Evolutionary conservation across 2,888 invertebrate genomes (phyloP).

Genomic region (Ditylenchus weischeri): DNA sequence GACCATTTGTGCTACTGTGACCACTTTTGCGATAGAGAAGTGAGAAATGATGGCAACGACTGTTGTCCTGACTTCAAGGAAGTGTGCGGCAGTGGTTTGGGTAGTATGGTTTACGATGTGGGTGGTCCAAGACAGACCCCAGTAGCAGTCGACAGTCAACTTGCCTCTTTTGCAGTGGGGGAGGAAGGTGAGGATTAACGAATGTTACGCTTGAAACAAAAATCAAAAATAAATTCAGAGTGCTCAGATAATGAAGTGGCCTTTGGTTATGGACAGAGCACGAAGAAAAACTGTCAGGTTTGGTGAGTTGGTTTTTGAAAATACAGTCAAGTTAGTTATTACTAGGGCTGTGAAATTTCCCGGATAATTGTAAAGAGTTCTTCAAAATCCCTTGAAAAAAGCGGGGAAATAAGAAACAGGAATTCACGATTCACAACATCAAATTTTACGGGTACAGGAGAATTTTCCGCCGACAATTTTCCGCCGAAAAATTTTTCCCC

Average conservation of each 20-base stretch:
- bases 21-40: slow-evolving; percentile 77
- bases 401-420: no score
- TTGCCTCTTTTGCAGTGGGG: slow-evolving; percentile 6
- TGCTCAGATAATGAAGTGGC: slow-evolving; percentile 46
- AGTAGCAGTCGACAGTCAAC: not conserved
- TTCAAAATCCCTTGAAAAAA: no score
- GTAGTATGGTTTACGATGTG: not conserved
- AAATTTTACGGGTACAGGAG: no score
- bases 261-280: slow-evolving; percentile 59
- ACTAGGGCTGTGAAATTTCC: no score
- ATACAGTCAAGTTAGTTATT: not conserved
- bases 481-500: no score
- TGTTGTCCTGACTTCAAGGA: slow-evolving; percentile 87
- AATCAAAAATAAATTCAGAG: slow-evolving; percentile 40
- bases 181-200: not conserved
- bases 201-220: slow-evolving; percentile 4
- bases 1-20: slow-evolving; percentile 86
- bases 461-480: no score
- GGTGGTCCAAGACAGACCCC: not conserved
- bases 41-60: slow-evolving; percentile 67
- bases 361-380: no score
- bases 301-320: slow-evolving; percentile 36
- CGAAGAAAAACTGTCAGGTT: slow-evolving; percentile 45
- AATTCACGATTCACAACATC: no score
- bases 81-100: slow-evolving; percentile 68